Base-by-base conservation (phyloP, 2,113 vertebrate genomes). In the Nerophis lumbriciformis region DNA sequence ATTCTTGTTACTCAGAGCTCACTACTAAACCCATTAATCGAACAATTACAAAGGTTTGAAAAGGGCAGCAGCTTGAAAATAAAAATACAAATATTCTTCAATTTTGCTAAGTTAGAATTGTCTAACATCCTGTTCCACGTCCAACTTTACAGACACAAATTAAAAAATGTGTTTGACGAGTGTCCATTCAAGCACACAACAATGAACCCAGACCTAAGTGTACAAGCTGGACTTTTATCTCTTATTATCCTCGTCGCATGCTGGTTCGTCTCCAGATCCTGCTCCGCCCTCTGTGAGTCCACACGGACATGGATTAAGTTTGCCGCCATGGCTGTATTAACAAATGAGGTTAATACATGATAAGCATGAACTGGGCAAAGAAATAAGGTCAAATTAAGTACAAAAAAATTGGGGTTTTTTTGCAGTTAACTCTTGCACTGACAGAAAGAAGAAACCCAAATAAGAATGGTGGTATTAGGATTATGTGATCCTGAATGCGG, bases 281-380 rank as follows among this genome's bases (percentile, higher is more conserved):
- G 14, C 39, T 54, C 57, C 14, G 54, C 49, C 13, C 59, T 47
- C 45, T 48, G 37, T 51, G 49, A 56, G 37, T 70, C 36, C 55
- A 50, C 45, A 67, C 47, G 42, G 57, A 53, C 48, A 19, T 6
- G 65, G 81, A 85, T 84, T 81, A 81, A 77, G 58, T 39, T 58
- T 59, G 65, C 54, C 48, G 13, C 51, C 52, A 47, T 73, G 58
- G 66, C 47, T 59, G 66, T 64, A 79, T 63, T 65, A 71, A 63
- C 64, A 69, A 85, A 85, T 71, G 76, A 81, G 81, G 85, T 83
- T 78, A 83, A 85, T 80, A 71, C 78, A 73, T 39, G 78, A 77
- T 78, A 78, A 82, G 66, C 72, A 72, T 67, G 63, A 44, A 65
- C 61, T 48, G 48, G 68, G 73, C 54, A 49, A 38, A 49, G 53